phyloP scores from a whole-genome alignment of 2,113 vertebrate genomes.

The Gadus chalcogrammus region DNA sequence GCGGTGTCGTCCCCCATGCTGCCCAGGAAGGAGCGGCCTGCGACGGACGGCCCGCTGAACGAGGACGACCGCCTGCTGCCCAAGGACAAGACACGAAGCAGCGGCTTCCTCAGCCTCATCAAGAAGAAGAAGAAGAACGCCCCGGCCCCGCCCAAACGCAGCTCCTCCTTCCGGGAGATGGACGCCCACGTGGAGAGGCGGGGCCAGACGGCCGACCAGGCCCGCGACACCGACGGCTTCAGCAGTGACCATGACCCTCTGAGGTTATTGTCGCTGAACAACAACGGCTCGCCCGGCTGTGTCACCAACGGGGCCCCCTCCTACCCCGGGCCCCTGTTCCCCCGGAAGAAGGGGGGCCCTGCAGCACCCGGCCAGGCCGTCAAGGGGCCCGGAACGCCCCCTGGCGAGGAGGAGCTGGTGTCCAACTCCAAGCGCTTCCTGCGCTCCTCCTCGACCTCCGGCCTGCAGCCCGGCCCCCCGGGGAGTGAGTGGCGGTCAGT shows the following conservation, averaged over 20 bases:
- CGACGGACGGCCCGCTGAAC: slow-evolving; percentile 76
- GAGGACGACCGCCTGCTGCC: slow-evolving; percentile 90
- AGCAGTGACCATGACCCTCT: slow-evolving; percentile 66
- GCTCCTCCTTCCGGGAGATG: slow-evolving; percentile 92
- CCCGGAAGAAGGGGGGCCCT: slow-evolving; percentile 80
- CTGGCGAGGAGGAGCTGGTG: slow-evolving; percentile 78
- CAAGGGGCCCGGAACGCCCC: slow-evolving; percentile 66
- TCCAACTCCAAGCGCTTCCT: slow-evolving; percentile 85
- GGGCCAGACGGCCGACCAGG: slow-evolving; percentile 56
- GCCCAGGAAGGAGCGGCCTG: slow-evolving; percentile 83
- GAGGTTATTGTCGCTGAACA: slow-evolving; percentile 73
- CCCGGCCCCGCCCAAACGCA: slow-evolving; percentile 88
- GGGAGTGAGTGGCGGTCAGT: slow-evolving; percentile 86
- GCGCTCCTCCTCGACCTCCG: slow-evolving; percentile 86
- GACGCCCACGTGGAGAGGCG: slow-evolving; percentile 76
- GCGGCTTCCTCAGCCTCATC: slow-evolving; percentile 87
- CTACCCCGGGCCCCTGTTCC: slow-evolving; percentile 76
- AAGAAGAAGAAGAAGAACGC: slow-evolving; percentile 97
- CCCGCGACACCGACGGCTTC: slow-evolving; percentile 69
- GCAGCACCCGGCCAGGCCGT: slow-evolving; percentile 59
- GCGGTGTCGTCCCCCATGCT: slow-evolving; percentile 83
- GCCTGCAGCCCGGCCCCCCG: slow-evolving; percentile 75
- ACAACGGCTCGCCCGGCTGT: slow-evolving; percentile 69
- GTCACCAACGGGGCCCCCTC: slow-evolving; percentile 82
- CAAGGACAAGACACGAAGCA: slow-evolving; percentile 85